Conservation (phyloP, 2,888 invertebrate species). For the Neoitamus cyanurus region DNA sequence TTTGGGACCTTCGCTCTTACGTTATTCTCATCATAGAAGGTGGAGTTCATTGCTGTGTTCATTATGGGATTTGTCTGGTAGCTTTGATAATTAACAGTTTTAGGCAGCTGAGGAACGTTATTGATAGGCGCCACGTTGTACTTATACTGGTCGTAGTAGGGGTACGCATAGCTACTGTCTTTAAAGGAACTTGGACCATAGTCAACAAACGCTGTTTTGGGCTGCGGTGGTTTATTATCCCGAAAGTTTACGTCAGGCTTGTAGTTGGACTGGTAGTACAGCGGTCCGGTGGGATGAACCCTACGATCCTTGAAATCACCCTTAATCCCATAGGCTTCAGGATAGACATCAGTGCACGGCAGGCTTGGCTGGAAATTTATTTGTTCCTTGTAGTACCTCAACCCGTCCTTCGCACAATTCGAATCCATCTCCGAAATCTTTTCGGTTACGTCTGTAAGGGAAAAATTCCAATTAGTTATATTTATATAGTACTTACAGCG, state of each 20-base stretch:
- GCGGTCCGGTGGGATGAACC: background rate
- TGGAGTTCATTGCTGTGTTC: background rate
- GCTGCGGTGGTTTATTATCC: slow-evolving; percentile 30
- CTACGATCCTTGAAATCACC: background rate
- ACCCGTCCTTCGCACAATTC: slow-evolving; percentile 19
- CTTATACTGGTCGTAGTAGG: slow-evolving; percentile 58
- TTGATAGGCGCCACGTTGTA: slow-evolving; percentile 54
- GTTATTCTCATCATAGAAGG: slow-evolving; percentile 35
- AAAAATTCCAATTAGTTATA: background rate
- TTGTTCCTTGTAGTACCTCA: slow-evolving; percentile 51
- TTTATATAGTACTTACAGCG: too few species aligned
- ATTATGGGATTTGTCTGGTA: slow-evolving; percentile 1
- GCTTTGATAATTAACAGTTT: slow-evolving; percentile 26
- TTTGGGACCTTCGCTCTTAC: background rate
- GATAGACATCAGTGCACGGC: slow-evolving; percentile 54
- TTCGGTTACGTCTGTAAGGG: background rate
- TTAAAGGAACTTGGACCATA: background rate
- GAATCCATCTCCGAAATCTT: slow-evolving; percentile 30
- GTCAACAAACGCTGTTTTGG: background rate
- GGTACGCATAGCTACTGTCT: slow-evolving; percentile 23
- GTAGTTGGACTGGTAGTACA: slow-evolving; percentile 43
- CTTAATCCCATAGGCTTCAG: background rate
- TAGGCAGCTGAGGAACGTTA: slow-evolving; percentile 35
- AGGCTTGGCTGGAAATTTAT: slow-evolving; percentile 50
- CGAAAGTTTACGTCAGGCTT: slow-evolving; percentile 22